Percentiles rank a stretch among this genome's conserved stretches.
phyloP scores from a whole-genome alignment of 2,888 invertebrate genomes.

The Diarsia rubi region DNA sequence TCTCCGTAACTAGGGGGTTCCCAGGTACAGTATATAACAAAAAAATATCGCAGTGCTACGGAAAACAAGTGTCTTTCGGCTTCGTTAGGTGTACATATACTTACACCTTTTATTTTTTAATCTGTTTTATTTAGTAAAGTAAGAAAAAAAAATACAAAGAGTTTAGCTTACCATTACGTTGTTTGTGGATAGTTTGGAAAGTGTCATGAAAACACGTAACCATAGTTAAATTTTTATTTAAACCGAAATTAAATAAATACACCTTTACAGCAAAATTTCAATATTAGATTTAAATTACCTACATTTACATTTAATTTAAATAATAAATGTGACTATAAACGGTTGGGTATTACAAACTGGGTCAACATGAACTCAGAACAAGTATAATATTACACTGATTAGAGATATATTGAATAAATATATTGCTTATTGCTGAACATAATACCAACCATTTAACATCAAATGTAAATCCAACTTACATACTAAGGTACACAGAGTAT shows the following conservation, averaged over 20 bases:
- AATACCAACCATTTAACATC: constrained; percentile 48
- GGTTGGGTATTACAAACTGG: constrained; percentile 43
- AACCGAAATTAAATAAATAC: constrained; percentile 88
- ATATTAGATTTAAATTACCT: constrained; percentile 83
- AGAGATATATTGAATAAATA: constrained; percentile 34
- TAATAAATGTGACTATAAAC: constrained; percentile 90
- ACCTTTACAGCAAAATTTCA: constrained; percentile 86
- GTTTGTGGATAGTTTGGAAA: not conserved
- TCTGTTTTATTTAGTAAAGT: not conserved
- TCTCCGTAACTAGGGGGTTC: too few species aligned
- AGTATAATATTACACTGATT: constrained; percentile 29
- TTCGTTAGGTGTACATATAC: too few species aligned
- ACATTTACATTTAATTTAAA: constrained; percentile 76
- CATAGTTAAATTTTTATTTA: constrained; percentile 84
- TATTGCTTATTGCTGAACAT: constrained; percentile 52
- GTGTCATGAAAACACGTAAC: constrained; percentile 67
- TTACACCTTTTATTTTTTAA: too few species aligned
- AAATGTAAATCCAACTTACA: constrained; percentile 43
- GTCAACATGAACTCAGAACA: constrained; percentile 57
- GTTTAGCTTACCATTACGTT: not conserved
- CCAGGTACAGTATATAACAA: too few species aligned
- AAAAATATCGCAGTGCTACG: too few species aligned
- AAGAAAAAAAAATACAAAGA: not conserved
- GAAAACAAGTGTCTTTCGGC: too few species aligned
- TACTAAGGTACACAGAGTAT: constrained; percentile 62